phyloP scores from a whole-genome alignment of 2,888 invertebrate genomes.

The Incurvaria masculella region DNA sequence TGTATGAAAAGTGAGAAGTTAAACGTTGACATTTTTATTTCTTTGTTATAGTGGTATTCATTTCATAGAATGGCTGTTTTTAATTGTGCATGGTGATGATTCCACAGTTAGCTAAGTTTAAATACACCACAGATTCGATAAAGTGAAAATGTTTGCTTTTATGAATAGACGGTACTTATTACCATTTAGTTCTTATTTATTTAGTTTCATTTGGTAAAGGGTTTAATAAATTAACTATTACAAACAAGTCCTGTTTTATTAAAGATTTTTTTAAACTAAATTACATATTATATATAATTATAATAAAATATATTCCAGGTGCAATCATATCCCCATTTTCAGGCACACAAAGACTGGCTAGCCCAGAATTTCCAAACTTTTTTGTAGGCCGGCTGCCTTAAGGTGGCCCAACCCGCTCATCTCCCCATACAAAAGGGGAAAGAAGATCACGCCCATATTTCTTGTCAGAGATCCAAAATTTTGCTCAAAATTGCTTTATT shows the following conservation, averaged over 20 bases:
- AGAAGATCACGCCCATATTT: too few species aligned
- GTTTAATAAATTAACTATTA: constrained; percentile 51
- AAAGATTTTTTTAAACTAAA: neutral
- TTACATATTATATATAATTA: constrained; percentile 21
- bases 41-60: constrained; percentile 21
- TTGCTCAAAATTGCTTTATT: too few species aligned
- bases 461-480: too few species aligned
- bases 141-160: constrained; percentile 24
- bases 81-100: neutral
- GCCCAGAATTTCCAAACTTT: constrained; percentile 35
- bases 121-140: neutral
- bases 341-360: constrained; percentile 34
- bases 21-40: constrained; percentile 21
- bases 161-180: constrained; percentile 47
- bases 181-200: constrained; percentile 53
- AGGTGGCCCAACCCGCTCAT: too few species aligned
- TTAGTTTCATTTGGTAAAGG: constrained; percentile 58
- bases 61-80: neutral
- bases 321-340: neutral
- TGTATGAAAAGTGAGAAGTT: constrained; percentile 9
- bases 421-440: too few species aligned
- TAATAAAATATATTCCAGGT: too few species aligned
- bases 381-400: too few species aligned
- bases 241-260: neutral
- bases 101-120: neutral